phyloP scores from a whole-genome alignment of 2,888 invertebrate species.

The Zootermopsis nevadensis region DNA sequence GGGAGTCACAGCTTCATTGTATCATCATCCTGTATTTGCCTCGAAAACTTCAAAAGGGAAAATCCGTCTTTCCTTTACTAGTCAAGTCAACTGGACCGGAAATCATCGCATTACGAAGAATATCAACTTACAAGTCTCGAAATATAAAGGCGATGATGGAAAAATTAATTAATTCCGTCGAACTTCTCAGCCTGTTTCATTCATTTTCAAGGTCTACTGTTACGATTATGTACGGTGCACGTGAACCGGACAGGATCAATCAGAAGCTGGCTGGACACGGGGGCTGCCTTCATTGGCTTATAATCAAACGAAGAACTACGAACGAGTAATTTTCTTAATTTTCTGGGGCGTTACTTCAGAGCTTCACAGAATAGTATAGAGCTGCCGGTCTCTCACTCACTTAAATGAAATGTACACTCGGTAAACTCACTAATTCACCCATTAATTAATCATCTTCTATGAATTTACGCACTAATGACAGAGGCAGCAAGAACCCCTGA shows the following conservation, averaged over 20 bases:
- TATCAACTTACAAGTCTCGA: not conserved
- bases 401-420: too few relatives aligned
- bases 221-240: not conserved
- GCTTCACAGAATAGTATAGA: too few relatives aligned
- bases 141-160: constrained; percentile 3
- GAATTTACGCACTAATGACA: too few relatives aligned
- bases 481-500: too few relatives aligned
- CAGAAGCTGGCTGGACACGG: not conserved
- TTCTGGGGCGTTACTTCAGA: too few relatives aligned
- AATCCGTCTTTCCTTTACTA: not conserved
- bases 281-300: not conserved
- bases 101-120: not conserved
- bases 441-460: too few relatives aligned
- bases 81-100: not conserved
- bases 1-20: too few relatives aligned
- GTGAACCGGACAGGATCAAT: not conserved
- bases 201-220: not conserved
- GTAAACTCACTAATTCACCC: not conserved
- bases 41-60: not conserved
- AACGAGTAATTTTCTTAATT: not conserved
- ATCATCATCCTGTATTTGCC: not conserved
- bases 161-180: not conserved
- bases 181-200: not conserved
- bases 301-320: not conserved
- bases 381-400: too few relatives aligned